These are phyloP conservation scores for Polietes domitor DNA, from an alignment of 2,888 invertebrate genomes.

Conservation along the genomic window DNA sequence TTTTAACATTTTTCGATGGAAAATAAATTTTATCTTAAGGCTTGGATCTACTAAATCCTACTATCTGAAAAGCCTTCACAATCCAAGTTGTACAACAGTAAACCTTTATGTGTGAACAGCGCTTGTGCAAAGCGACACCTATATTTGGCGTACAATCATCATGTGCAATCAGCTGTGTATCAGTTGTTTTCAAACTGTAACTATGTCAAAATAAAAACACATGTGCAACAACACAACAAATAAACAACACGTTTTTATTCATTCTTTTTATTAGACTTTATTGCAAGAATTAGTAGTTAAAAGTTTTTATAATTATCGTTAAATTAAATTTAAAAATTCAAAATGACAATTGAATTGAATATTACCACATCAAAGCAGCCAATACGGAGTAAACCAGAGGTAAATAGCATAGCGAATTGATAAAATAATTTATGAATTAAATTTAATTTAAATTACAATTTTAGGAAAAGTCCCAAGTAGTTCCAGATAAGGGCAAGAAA, in stretches of 20 bases:
- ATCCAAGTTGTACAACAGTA: too few species aligned
- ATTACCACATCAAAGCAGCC: slow-evolving; percentile 65
- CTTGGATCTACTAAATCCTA: too few species aligned
- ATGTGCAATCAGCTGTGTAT: too few species aligned
- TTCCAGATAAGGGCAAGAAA: slow-evolving; percentile 9
- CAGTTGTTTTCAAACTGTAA: too few species aligned
- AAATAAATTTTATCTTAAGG: too few species aligned
- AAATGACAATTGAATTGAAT: slow-evolving; percentile 75
- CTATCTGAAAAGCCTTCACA: too few species aligned
- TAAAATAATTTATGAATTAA: neutral
- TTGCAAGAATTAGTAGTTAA: too few species aligned
- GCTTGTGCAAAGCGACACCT: too few species aligned
- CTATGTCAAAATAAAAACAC: slow-evolving; percentile 35
- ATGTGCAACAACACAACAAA: slow-evolving; percentile 2
- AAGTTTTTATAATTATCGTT: neutral
- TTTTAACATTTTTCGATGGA: too few species aligned
- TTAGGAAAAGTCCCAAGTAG: slow-evolving; percentile 13
- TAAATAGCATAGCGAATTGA: slow-evolving; percentile 35
- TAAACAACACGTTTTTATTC: slow-evolving; percentile 52
- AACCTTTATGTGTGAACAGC: too few species aligned
- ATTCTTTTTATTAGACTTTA: too few species aligned
- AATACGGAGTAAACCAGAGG: slow-evolving; percentile 69
- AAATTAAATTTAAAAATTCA: slow-evolving; percentile 7
- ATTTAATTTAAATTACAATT: neutral
- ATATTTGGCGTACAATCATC: too few species aligned